phyloP scores from a whole-genome alignment of 1,140 invertebrate species.

The Calliopsis andreniformis region DNA sequence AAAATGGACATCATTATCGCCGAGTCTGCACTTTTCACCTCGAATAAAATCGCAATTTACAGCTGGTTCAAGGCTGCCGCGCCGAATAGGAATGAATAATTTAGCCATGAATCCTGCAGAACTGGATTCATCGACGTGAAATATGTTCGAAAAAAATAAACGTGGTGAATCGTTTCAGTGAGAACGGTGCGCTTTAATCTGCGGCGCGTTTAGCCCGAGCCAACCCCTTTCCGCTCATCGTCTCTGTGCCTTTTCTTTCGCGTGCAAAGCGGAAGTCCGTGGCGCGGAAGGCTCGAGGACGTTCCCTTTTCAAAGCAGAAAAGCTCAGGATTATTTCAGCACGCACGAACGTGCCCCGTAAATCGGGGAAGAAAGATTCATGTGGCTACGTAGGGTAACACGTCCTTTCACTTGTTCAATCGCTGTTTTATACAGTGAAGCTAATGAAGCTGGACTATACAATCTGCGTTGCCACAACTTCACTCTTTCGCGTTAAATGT shows the following conservation, averaged over 20 bases:
- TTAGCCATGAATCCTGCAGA: not conserved
- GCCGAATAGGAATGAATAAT: not conserved
- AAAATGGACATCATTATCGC: too few species aligned
- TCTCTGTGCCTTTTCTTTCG: slow-evolving; percentile 30
- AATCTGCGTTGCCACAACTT: too few species aligned
- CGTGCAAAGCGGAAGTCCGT: slow-evolving; percentile 29
- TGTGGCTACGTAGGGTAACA: not conserved
- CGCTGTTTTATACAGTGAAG: not conserved
- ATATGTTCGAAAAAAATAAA: slow-evolving; percentile 4
- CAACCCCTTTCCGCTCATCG: not conserved
- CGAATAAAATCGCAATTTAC: too few species aligned
- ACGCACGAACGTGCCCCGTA: slow-evolving; percentile 1
- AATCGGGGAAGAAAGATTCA: slow-evolving; percentile 23
- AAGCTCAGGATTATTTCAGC: slow-evolving; percentile 21
- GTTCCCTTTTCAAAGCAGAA: slow-evolving; percentile 40
- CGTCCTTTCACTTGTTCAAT: not conserved
- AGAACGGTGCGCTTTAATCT: slow-evolving; percentile 16
- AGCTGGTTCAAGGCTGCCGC: not conserved
- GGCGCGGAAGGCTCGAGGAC: slow-evolving; percentile 42
- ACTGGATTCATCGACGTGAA: not conserved
- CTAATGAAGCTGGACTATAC: not conserved
- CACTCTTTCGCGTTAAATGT: too few species aligned
- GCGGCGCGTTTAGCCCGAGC: slow-evolving; percentile 14
- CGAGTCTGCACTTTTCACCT: too few species aligned
- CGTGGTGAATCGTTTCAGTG: slow-evolving; percentile 8